These are phyloP conservation scores for Rugalucina vietnamica DNA, from an alignment of 2,888 invertebrate species.

Conservation along the genomic window DNA sequence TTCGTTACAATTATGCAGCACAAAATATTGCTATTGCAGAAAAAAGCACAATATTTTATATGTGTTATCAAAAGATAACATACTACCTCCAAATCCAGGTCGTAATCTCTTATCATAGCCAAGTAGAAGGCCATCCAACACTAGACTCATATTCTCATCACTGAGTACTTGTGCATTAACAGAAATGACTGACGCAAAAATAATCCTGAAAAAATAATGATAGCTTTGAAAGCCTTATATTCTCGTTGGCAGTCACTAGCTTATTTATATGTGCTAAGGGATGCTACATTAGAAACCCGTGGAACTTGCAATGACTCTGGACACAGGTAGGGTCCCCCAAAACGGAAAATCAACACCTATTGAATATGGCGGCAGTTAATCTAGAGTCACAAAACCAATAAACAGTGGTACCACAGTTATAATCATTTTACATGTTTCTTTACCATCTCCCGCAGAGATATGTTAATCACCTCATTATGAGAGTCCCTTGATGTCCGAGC, in stretches of 20 bases:
- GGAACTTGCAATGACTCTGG: neutral
- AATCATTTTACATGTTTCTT: too few relatives aligned
- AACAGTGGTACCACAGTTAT: too few relatives aligned
- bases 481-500: too few relatives aligned
- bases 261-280: neutral
- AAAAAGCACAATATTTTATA: neutral
- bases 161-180: too few relatives aligned
- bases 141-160: conserved; percentile 41
- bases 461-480: too few relatives aligned
- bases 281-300: neutral
- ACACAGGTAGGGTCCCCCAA: too few relatives aligned
- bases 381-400: too few relatives aligned
- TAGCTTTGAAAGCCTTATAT: too few relatives aligned
- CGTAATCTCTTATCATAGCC: conserved; percentile 91
- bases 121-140: conserved; percentile 49
- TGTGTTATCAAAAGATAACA: neutral
- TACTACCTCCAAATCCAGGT: conserved; percentile 91
- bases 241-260: neutral
- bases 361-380: too few relatives aligned
- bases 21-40: neutral
- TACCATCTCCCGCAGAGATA: too few relatives aligned
- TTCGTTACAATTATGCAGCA: too few relatives aligned
- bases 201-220: neutral
- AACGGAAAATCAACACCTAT: too few relatives aligned
- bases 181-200: neutral